phyloP scores from a whole-genome alignment of 1,140 invertebrate genomes.

The Thereuonema tuberculata region DNA sequence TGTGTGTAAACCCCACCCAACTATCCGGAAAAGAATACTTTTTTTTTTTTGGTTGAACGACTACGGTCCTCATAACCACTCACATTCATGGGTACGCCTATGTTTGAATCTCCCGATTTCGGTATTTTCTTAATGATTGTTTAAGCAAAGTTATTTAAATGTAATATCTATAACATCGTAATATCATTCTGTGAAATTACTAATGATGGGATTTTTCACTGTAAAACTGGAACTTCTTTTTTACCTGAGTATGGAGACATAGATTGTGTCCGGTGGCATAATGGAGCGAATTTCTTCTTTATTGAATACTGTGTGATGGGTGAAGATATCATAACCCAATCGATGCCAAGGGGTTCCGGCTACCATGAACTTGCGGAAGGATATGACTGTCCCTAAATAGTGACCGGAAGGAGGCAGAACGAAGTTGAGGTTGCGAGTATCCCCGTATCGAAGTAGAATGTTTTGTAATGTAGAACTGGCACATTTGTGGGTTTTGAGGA shows the following conservation, averaged over 20 bases:
- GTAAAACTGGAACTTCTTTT: too few species aligned
- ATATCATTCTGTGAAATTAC: too few species aligned
- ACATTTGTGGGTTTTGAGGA: constrained; percentile 38
- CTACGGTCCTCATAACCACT: too few species aligned
- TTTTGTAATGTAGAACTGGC: constrained; percentile 27
- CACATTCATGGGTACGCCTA: too few species aligned
- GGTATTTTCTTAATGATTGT: too few species aligned
- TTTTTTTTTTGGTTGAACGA: too few species aligned
- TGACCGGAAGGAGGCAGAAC: constrained; percentile 22
- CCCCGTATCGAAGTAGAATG: constrained; percentile 18
- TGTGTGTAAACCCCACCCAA: too few species aligned
- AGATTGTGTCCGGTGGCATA: constrained; percentile 28
- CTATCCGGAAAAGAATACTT: too few species aligned
- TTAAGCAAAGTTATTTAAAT: too few species aligned
- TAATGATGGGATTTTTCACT: too few species aligned
- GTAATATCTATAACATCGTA: too few species aligned
- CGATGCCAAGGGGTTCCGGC: constrained; percentile 13
- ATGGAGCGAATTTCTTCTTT: constrained; percentile 20
- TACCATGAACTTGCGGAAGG: constrained; percentile 19
- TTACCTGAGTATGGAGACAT: constrained; percentile 32
- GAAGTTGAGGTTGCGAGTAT: constrained; percentile 33
- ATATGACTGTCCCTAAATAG: constrained; percentile 21
- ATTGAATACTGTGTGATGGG: constrained; percentile 26
- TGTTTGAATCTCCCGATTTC: too few species aligned
- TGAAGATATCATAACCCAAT: constrained; percentile 17